These are phyloP conservation scores for Vimba vimba DNA, from an alignment of 2,113 vertebrate genomes.

Conservation along the genomic window DNA sequence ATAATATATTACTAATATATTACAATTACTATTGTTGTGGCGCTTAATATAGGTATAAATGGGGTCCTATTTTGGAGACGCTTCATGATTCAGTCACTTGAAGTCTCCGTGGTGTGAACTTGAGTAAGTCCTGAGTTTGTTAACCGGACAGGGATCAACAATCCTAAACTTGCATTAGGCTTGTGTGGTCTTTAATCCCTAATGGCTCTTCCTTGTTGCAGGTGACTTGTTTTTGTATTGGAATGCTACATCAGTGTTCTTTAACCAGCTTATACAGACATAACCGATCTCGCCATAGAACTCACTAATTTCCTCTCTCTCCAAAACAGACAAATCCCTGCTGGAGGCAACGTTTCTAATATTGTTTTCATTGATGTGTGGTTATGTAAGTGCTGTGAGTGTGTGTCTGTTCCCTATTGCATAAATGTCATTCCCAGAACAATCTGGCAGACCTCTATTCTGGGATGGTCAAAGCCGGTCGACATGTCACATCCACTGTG, in stretches of 20 bases:
- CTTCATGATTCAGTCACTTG: not conserved
- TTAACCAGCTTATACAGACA: slow-evolving; percentile 17
- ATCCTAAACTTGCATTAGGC: not conserved
- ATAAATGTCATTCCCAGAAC: slow-evolving; percentile 50
- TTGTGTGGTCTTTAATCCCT: slow-evolving; percentile 22
- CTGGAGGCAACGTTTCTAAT: slow-evolving; percentile 38
- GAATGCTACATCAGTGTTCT: not conserved
- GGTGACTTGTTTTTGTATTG: slow-evolving; percentile 3
- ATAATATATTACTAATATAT: too few species aligned
- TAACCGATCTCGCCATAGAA: not conserved
- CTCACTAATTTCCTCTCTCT: slow-evolving; percentile 44
- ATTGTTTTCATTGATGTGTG: slow-evolving; percentile 36
- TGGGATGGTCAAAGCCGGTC: slow-evolving; percentile 36
- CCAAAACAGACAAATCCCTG: slow-evolving; percentile 37
- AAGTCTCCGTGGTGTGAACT: not conserved
- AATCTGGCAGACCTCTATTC: slow-evolving; percentile 37
- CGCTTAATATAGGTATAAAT: not conserved
- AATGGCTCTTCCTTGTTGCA: slow-evolving; percentile 16
- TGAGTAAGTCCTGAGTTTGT: not conserved
- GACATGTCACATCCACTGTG: slow-evolving; percentile 6
- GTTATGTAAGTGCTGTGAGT: slow-evolving; percentile 41
- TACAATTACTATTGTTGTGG: too few species aligned
- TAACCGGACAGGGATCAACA: not conserved
- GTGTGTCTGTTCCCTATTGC: slow-evolving; percentile 37
- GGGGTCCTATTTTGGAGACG: not conserved